These are phyloP conservation scores for Hyposoter didymator DNA, from an alignment of 2,888 invertebrate species.

Conservation along the genomic window DNA sequence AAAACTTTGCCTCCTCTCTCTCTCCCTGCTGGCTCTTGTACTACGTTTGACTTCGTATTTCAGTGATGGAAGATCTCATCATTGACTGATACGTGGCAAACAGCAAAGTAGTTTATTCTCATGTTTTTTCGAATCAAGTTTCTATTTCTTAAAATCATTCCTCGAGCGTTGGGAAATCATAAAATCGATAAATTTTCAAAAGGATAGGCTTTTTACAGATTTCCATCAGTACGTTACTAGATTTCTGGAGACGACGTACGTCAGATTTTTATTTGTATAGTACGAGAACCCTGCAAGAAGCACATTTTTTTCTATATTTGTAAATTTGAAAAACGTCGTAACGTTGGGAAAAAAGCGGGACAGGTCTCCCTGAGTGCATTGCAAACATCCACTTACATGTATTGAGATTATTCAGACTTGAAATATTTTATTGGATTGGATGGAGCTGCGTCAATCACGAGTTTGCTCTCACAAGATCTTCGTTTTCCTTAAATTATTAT, in stretches of 20 bases:
- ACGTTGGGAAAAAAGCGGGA: constrained; percentile 24
- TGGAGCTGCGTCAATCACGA: neutral
- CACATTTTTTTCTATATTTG: constrained; percentile 13
- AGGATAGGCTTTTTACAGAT: constrained; percentile 11
- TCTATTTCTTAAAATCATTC: neutral
- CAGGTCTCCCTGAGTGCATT: constrained; percentile 71
- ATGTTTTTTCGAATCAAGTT: neutral
- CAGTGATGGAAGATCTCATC: constrained; percentile 38
- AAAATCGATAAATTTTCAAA: neutral
- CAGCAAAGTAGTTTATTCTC: constrained; percentile 5
- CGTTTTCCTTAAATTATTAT: neutral
- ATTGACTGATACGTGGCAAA: constrained; percentile 11
- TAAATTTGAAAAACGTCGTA: constrained; percentile 6
- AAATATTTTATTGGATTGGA: neutral
- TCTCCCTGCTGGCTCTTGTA: neutral
- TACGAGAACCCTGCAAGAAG: constrained; percentile 22
- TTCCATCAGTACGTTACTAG: constrained; percentile 30
- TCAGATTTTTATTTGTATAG: constrained; percentile 66
- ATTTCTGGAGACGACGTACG: constrained; percentile 65
- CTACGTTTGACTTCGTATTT: neutral
- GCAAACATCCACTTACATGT: constrained; percentile 54
- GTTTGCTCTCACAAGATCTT: neutral
- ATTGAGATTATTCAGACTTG: neutral
- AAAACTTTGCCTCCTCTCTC: constrained; percentile 31
- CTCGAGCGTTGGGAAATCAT: neutral